Conservation (phyloP, 1,140 invertebrate species). For the Akabosia matsudoensis region DNA sequence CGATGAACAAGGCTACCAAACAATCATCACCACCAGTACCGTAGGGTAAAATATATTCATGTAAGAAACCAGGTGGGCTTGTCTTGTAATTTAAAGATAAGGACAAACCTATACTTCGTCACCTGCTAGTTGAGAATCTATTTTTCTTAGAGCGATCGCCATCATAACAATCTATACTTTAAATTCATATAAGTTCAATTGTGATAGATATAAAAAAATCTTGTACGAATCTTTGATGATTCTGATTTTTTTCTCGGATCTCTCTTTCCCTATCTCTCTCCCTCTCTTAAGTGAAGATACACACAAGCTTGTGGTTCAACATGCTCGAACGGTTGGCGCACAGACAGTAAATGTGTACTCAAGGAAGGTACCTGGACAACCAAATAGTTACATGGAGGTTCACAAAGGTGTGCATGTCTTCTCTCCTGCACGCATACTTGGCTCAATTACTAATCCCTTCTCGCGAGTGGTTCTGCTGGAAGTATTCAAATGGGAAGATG, state of each 20-base stretch:
- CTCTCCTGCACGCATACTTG: background rate
- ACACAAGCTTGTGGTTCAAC: background rate
- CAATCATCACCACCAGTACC: background rate
- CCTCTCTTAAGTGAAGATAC: background rate
- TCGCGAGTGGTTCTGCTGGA: background rate
- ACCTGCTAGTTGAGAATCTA: background rate
- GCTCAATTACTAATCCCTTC: background rate
- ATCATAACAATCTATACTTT: background rate
- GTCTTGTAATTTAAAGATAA: conserved; percentile 21
- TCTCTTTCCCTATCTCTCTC: background rate
- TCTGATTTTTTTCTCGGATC: background rate
- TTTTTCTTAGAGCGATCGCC: background rate
- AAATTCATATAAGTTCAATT: background rate
- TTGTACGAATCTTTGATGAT: background rate
- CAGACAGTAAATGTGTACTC: background rate
- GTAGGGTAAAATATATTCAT: background rate
- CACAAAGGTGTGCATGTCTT: background rate
- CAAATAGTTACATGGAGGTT: background rate
- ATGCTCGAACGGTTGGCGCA: background rate
- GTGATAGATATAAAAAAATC: background rate
- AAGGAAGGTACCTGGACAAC: background rate
- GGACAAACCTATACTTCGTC: background rate
- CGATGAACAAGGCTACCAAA: background rate
- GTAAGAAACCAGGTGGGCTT: conserved; percentile 21
- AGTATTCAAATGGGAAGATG: background rate